Conservation (phyloP, 2,113 vertebrate species). For the Azemiops feae region DNA sequence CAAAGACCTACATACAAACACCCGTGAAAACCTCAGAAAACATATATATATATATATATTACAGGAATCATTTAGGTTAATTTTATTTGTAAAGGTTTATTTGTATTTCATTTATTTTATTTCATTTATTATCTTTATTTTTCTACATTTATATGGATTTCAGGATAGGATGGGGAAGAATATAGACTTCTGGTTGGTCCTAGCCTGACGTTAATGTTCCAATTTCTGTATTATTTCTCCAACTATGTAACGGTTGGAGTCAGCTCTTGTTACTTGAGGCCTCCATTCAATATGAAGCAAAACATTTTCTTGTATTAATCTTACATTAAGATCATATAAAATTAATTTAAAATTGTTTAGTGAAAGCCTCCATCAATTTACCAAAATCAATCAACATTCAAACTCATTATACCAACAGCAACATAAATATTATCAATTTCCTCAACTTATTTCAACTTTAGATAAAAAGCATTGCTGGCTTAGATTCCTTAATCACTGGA, state of each 20-base stretch:
- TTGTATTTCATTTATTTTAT: no score
- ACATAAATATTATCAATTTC: background rate
- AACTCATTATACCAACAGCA: background rate
- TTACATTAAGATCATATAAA: background rate
- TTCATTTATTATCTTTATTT: background rate
- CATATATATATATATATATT: no score
- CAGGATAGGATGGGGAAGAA: background rate
- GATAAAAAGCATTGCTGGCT: background rate
- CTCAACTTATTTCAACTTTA: background rate
- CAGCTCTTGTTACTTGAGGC: background rate
- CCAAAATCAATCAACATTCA: background rate
- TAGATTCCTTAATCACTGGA: background rate
- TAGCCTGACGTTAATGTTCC: background rate
- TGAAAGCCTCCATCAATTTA: background rate
- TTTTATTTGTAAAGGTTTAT: background rate
- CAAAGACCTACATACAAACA: no score
- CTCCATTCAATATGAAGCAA: background rate
- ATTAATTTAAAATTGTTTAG: background rate
- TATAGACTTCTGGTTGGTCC: background rate
- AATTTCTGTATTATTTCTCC: background rate
- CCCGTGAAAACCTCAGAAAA: no score
- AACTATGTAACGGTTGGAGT: background rate
- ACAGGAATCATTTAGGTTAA: background rate
- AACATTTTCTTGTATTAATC: background rate
- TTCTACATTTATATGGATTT: background rate